Evolutionary conservation across 2,113 vertebrate genomes (phyloP).

Genomic region (Sula dactylatra): DNA sequence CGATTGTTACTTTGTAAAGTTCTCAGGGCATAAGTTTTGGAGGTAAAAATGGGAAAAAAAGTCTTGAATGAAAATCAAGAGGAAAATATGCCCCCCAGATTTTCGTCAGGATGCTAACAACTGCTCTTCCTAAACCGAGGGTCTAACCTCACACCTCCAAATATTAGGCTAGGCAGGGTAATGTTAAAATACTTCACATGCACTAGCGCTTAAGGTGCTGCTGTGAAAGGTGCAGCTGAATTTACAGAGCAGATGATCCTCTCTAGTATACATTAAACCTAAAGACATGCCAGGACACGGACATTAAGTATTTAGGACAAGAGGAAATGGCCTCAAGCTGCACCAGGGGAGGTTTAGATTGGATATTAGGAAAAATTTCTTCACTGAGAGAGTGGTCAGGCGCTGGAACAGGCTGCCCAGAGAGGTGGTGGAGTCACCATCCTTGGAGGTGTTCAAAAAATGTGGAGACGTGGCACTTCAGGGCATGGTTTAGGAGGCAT

Average conservation of each 20-base stretch:
- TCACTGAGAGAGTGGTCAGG: too few relatives aligned
- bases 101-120: neutral
- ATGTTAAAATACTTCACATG: neutral
- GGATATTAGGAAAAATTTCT: too few relatives aligned
- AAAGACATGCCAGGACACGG: neutral
- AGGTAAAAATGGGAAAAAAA: neutral
- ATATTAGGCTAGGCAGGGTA: neutral
- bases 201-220: neutral
- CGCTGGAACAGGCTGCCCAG: too few relatives aligned
- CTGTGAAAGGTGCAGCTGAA: neutral
- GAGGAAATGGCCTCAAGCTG: too few relatives aligned
- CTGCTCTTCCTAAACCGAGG: neutral
- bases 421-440: too few relatives aligned
- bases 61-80: neutral
- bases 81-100: neutral
- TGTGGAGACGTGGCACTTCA: too few relatives aligned
- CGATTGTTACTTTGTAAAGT: neutral
- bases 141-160: neutral
- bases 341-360: too few relatives aligned
- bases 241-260: neutral
- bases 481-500: too few relatives aligned
- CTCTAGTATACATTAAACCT: neutral
- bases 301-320: too few relatives aligned
- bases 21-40: neutral
- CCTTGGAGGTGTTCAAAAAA: too few relatives aligned